Base-by-base conservation (phyloP, 2,888 invertebrate species). In the Spodoptera picta region DNA sequence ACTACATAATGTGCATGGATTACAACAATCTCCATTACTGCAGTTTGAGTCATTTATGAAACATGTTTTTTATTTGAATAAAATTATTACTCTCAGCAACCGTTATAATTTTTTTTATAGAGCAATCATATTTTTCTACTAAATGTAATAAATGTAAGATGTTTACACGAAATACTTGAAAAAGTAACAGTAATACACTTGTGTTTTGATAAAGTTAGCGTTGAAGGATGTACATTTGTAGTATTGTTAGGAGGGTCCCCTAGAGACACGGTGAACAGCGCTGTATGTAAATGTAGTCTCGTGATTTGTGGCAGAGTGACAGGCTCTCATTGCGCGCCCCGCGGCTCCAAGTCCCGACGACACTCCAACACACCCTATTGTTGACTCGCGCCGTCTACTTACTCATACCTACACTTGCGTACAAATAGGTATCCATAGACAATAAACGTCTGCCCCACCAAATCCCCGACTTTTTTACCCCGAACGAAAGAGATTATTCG, bases 301-400 rank as follows among this genome's bases (percentile, higher is more conserved):
- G 79, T 88, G 87, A 89, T 90, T 86, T 87, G 87, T 83, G 84
- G 83, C 62, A 81, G 84, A 90, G 88, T 87, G 88, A 88, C 88
- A 84, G 84, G 85, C 82, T 83, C 88, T 88, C 88, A 83, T 84
- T 83, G 85, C 85, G 74, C 73, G 66, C 79, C 82, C 82, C 69
- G 79, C 75, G 78, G 81, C 85, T 76, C 78, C 72, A 71, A 77
- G 82, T 75, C 77, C 77, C 79, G 79, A 70, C 83, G 79, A 74
- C 76, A 84, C 87, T 85, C 80, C 80, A 73, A 74, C 79, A 73
- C 78, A 76, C 80, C 80, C 85, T 73, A 87, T 87, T 87, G 87
- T 87, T 83, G 79, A 83, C 83, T 83, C 52, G 68, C 64, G 62
- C 41, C 55, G 60, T 68, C 66, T 71, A 61, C 67, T 56, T 62